These are phyloP conservation scores for Dendronephthya gigantea DNA, from an alignment of 64 coral and sea anemone genomes.

Conservation along the genomic window DNA sequence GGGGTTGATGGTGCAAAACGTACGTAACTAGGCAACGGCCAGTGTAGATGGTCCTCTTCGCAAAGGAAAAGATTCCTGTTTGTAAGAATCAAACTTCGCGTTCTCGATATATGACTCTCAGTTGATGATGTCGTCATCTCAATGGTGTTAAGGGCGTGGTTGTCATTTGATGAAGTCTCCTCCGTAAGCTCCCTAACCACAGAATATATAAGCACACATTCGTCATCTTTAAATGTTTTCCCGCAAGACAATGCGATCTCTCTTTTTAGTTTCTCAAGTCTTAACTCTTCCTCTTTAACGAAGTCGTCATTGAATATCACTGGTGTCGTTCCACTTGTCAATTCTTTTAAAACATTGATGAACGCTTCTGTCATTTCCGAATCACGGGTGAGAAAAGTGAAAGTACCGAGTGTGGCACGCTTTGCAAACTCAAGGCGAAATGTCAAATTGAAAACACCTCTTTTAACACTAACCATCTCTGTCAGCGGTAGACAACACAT, in stretches of 20 bases:
- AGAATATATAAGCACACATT: slow-evolving; percentile 67
- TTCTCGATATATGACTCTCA: slow-evolving; percentile 37
- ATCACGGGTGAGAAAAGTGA: slow-evolving; percentile 79
- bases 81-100: slow-evolving; percentile 66
- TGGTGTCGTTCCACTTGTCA: slow-evolving; percentile 31
- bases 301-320: slow-evolving; percentile 30
- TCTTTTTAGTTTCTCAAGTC: slow-evolving; percentile 47
- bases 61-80: slow-evolving; percentile 68
- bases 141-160: neutral
- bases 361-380: slow-evolving; percentile 66
- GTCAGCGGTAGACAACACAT: neutral
- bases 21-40: slow-evolving; percentile 81
- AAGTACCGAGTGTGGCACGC: slow-evolving; percentile 65
- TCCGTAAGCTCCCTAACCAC: slow-evolving; percentile 67
- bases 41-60: slow-evolving; percentile 96
- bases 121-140: neutral
- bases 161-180: neutral
- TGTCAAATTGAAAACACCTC: slow-evolving; percentile 76
- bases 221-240: slow-evolving; percentile 11
- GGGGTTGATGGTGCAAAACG: slow-evolving; percentile 77
- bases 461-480: slow-evolving; percentile 29
- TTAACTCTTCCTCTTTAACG: slow-evolving; percentile 51
- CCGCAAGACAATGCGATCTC: slow-evolving; percentile 36
- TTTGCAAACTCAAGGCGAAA: slow-evolving; percentile 74
- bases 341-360: slow-evolving; percentile 50